Base-by-base conservation (phyloP, 2,797 vertebrate species). In the Lacerta bilineata region DNA sequence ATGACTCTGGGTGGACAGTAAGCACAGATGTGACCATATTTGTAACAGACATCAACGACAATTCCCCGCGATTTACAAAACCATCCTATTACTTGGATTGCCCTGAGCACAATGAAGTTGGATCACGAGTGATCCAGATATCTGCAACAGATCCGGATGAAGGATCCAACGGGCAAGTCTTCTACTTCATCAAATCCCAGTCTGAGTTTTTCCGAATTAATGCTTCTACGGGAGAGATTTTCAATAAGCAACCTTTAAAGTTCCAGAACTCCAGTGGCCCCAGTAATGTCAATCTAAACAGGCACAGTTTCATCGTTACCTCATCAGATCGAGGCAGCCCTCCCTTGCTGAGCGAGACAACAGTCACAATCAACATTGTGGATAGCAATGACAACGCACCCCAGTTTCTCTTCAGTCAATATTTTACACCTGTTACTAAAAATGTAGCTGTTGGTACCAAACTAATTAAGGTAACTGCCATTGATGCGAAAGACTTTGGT, bases 1-100 rank as follows among this genome's bases (percentile, higher is more conserved):
- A 99, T 13, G 99, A 99, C 95, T 99, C 98, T 0, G 99, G 99
- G 17, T 99, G 99, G 99, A 99, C 99, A 0, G 99, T 99, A 4
- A 99, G 98, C 96, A 99, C 99, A 0, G 99, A 99, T 2, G 98
- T 99, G 91, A 99, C 99, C 4, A 95, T 99, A 90, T 99, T 99
- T 92, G 97, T 99, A 84, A 98, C 94, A 0, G 99, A 99, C 36
- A 76, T 99, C 77, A 99, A 99, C 0, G 99, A 99, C 91, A 99
- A 99, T 0, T 96, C 98, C 1, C 99, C 99, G 1, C 97, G 98
- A 81, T 99, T 99, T 91, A 98, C 97, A 84, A 98, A 97, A 1
- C 98, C 99, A 0, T 99, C 99, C 29, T 99, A 99, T 93, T 99
- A 98, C 87, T 96, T 99, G 81, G 98, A 99, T 87, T 99, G 98